A percentile compares a stretch with the other conserved stretches of the same genome.
phyloP scores from a whole-genome alignment of 37 sponge, comb jelly and placozoan genomes.

The Cliona cf. orientalis region DNA sequence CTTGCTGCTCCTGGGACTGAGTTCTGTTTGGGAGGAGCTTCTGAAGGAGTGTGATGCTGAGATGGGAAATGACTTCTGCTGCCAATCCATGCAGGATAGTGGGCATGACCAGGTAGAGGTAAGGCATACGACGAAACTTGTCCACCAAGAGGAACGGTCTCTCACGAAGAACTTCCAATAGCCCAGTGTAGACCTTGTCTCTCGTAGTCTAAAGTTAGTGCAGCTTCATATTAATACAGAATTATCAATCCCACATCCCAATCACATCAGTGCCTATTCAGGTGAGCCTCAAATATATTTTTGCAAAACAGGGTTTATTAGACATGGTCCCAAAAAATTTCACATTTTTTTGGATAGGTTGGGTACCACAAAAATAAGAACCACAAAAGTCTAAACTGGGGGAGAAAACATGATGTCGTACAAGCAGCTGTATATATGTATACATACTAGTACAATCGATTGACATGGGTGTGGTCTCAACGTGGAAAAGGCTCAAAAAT shows the following conservation, averaged over 20 bases:
- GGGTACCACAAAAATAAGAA: too few species aligned
- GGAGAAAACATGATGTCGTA: too few species aligned
- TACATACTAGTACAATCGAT: too few species aligned
- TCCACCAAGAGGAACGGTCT: constrained; percentile 45
- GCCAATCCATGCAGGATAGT: constrained; percentile 50
- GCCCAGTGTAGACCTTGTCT: constrained; percentile 26
- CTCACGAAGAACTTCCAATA: constrained; percentile 44
- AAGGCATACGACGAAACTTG: constrained; percentile 41
- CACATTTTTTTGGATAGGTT: not conserved
- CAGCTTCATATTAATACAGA: not conserved
- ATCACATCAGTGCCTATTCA: not conserved
- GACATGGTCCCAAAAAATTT: not conserved
- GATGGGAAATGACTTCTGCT: not conserved
- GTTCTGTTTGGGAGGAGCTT: constrained; percentile 11
- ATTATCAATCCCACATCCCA: not conserved
- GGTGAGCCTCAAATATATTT: not conserved
- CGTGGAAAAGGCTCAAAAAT: too few species aligned
- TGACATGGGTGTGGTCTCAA: too few species aligned
- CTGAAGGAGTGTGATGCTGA: not conserved
- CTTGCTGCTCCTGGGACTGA: not conserved
- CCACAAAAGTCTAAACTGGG: too few species aligned
- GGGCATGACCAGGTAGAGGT: constrained; percentile 52
- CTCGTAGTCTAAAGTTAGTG: constrained; percentile 7
- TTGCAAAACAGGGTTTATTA: not conserved
- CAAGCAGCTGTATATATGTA: too few species aligned